A percentile compares a stretch with the other conserved stretches of the same genome.
Conservation (phyloP, 2,113 vertebrate genomes). For the Lipophrys pholis region DNA sequence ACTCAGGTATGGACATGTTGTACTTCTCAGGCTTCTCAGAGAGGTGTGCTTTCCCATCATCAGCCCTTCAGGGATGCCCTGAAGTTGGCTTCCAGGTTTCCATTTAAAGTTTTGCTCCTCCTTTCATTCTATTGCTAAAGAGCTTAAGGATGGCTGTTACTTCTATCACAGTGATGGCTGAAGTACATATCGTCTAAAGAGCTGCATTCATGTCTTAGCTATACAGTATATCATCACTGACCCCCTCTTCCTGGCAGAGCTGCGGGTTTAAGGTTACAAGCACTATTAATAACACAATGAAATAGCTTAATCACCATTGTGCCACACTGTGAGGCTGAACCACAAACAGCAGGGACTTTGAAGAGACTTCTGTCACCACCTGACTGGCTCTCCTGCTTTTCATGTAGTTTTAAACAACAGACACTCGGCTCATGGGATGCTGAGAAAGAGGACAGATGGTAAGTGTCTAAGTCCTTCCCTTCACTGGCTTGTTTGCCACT, state of each 20-base stretch:
- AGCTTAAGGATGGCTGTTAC: too few species aligned
- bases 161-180: too few species aligned
- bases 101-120: too few species aligned
- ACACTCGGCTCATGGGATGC: slow-evolving; percentile 6
- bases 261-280: slow-evolving; percentile 6
- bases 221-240: neutral
- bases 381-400: slow-evolving; percentile 15
- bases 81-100: too few species aligned
- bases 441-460: slow-evolving; percentile 43
- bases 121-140: too few species aligned
- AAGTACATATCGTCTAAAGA: too few species aligned
- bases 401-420: slow-evolving; percentile 5
- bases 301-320: neutral
- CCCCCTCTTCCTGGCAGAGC: neutral
- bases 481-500: slow-evolving; percentile 1
- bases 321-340: slow-evolving; percentile 14
- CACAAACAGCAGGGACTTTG: slow-evolving; percentile 38
- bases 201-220: too few species aligned
- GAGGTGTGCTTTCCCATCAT: too few species aligned
- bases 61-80: too few species aligned
- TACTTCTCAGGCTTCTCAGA: too few species aligned
- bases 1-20: too few species aligned
- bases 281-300: slow-evolving; percentile 35
- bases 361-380: slow-evolving; percentile 24
- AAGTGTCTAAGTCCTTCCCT: slow-evolving; percentile 16